Conservation (phyloP, 2,113 vertebrate genomes). For the Caranx ignobilis region DNA sequence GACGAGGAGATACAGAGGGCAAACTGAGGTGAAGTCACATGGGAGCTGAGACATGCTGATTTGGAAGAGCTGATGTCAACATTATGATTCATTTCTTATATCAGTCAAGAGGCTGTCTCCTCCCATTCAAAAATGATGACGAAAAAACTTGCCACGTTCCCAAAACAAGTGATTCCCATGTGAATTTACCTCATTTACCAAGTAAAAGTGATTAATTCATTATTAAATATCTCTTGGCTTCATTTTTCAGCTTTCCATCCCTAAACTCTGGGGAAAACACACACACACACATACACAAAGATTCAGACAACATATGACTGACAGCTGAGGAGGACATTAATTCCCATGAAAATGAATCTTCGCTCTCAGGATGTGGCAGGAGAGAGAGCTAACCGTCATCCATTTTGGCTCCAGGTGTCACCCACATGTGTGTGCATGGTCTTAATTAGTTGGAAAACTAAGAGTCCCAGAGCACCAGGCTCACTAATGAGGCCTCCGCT, state of each 20-base stretch:
- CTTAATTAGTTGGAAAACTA: conserved; percentile 77
- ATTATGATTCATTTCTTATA: conserved; percentile 25
- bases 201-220: not conserved
- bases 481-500: conserved; percentile 76
- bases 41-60: conserved; percentile 24
- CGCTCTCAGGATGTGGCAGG: conserved; percentile 16
- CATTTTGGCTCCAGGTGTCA: conserved; percentile 78
- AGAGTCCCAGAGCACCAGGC: conserved; percentile 56
- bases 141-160: not conserved
- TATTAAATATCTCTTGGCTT: not conserved
- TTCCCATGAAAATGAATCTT: conserved; percentile 19
- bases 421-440: conserved; percentile 71
- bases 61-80: conserved; percentile 18
- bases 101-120: conserved; percentile 1
- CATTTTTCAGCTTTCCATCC: not conserved
- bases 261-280: not conserved
- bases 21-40: conserved; percentile 35
- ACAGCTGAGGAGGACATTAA: conserved; percentile 19
- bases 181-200: conserved; percentile 21
- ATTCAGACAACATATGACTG: conserved; percentile 35
- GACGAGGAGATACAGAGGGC: conserved; percentile 10
- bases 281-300: too few relatives aligned
- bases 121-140: conserved; percentile 38
- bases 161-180: conserved; percentile 28
- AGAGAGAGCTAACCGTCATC: conserved; percentile 33